These are phyloP conservation scores for Rhinoptilus africanus DNA, from an alignment of 2,113 vertebrate species.

Conservation along the genomic window DNA sequence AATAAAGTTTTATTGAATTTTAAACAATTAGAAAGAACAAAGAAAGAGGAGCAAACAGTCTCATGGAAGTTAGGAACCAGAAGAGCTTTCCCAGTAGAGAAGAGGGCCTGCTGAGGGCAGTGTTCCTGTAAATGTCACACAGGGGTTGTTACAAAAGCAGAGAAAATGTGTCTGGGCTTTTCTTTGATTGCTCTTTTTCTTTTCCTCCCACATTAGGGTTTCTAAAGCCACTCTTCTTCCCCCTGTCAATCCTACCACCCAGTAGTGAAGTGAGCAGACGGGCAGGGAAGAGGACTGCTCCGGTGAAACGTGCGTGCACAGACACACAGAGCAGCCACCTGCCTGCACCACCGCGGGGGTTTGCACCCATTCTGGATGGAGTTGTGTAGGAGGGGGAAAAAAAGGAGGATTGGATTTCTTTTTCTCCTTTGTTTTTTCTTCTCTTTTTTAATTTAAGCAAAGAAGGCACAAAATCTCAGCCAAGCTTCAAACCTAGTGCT, in stretches of 20 bases:
- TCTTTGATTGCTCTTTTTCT: not conserved
- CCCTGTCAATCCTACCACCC: not conserved
- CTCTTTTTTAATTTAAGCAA: conserved; percentile 20
- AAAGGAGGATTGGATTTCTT: not conserved
- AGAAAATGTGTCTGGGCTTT: conserved; percentile 21
- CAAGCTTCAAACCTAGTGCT: conserved; percentile 42
- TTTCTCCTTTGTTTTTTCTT: not conserved
- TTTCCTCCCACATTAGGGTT: not conserved
- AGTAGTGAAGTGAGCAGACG: not conserved
- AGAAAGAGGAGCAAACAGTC: conserved; percentile 74
- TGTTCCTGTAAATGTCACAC: conserved; percentile 57
- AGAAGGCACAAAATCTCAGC: conserved; percentile 69
- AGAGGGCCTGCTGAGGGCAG: conserved; percentile 30
- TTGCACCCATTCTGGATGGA: not conserved
- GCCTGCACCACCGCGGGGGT: not conserved
- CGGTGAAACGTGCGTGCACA: not conserved
- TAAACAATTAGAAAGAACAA: conserved; percentile 82
- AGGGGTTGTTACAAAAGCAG: conserved; percentile 68
- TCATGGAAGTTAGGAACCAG: conserved; percentile 47
- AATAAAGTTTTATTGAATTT: conserved; percentile 83
- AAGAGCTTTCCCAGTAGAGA: conserved; percentile 43
- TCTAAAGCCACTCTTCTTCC: conserved; percentile 12
- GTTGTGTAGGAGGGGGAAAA: not conserved
- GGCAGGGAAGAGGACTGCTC: not conserved
- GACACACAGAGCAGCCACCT: not conserved